Percentiles rank a stretch among this genome's conserved stretches.
Conservation (phyloP, 2,797 vertebrate species). For the Amniataba percoides region DNA sequence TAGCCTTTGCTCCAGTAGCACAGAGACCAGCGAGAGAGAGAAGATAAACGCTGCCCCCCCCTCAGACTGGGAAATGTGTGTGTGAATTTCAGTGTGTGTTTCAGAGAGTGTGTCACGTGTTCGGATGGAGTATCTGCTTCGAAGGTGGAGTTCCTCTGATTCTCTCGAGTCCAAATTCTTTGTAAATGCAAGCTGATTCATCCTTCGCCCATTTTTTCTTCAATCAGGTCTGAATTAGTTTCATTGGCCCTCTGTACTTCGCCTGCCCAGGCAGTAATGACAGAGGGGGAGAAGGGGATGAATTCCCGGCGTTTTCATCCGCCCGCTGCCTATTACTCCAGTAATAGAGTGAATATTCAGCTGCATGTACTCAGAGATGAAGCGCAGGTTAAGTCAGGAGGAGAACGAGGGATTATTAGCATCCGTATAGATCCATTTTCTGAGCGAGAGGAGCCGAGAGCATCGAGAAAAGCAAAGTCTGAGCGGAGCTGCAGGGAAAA, state of each 20-base stretch:
- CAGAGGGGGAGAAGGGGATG: conserved; percentile 19
- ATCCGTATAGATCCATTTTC: conserved; percentile 17
- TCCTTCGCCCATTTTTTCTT: conserved; percentile 33
- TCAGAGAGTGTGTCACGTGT: conserved; percentile 8
- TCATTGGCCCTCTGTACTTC: conserved; percentile 35
- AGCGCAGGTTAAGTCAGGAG: conserved; percentile 50
- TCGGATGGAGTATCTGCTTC: background rate
- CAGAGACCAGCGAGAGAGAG: conserved; percentile 51
- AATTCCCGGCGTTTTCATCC: conserved; percentile 46
- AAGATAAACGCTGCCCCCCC: conserved; percentile 47
- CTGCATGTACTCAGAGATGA: conserved; percentile 25
- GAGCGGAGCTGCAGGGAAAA: background rate
- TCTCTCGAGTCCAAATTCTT: conserved; percentile 40
- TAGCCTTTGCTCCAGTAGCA: conserved; percentile 71
- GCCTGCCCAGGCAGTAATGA: conserved; percentile 51
- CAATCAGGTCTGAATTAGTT: conserved; percentile 60
- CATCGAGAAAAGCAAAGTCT: conserved; percentile 20
- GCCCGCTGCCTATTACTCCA: conserved; percentile 55
- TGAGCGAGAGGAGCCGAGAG: conserved; percentile 17
- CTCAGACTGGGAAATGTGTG: conserved; percentile 12
- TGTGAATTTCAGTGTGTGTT: conserved; percentile 26
- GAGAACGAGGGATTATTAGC: conserved; percentile 40
- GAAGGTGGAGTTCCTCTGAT: conserved; percentile 20
- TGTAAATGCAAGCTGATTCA: conserved; percentile 47
- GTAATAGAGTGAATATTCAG: conserved; percentile 61